A percentile compares a stretch with the other conserved stretches of the same genome.
Evolutionary conservation across 2,888 invertebrate genomes (phyloP).

Genomic region (Chymomyza amoena): DNA sequence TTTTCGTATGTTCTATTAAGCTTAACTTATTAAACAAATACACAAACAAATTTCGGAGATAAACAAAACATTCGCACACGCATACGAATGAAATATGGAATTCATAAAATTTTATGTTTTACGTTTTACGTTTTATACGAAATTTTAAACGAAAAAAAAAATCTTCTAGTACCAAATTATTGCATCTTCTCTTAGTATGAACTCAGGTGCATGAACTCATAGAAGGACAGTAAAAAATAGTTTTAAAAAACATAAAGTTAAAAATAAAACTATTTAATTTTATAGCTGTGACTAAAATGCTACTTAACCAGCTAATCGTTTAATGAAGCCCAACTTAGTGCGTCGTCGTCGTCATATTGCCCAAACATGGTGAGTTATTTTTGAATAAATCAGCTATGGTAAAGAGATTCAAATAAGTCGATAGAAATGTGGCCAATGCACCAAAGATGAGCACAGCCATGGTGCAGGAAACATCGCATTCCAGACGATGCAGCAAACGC

Average conservation of each 20-base stretch:
- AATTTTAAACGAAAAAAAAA: not conserved
- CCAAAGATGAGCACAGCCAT: conserved; percentile 83
- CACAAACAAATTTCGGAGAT: conserved; percentile 1
- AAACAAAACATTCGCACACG: conserved; percentile 38
- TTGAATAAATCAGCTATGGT: conserved; percentile 83
- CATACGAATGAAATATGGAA: conserved; percentile 33
- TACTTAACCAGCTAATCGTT: not conserved
- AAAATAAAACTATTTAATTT: conserved; percentile 5
- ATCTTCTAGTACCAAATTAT: not conserved
- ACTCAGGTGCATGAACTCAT: conserved; percentile 36
- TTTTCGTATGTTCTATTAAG: conserved; percentile 66
- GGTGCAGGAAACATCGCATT: conserved; percentile 80
- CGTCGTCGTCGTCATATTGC: conserved; percentile 79
- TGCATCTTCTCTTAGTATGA: conserved; percentile 31
- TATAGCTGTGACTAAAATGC: conserved; percentile 13
- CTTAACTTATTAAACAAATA: conserved; percentile 64
- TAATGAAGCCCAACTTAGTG: not conserved
- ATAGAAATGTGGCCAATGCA: conserved; percentile 82
- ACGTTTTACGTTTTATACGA: conserved; percentile 37
- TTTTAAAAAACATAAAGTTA: not conserved
- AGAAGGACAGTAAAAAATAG: conserved; percentile 47
- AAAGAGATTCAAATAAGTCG: conserved; percentile 86
- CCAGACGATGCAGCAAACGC: conserved; percentile 58
- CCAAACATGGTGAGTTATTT: conserved; percentile 86
- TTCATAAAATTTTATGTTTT: conserved; percentile 53